A percentile compares a stretch with the other conserved stretches of the same genome.
These are phyloP conservation scores for Bufo bufo DNA, from an alignment of 2,113 vertebrate species.

Conservation along the genomic window DNA sequence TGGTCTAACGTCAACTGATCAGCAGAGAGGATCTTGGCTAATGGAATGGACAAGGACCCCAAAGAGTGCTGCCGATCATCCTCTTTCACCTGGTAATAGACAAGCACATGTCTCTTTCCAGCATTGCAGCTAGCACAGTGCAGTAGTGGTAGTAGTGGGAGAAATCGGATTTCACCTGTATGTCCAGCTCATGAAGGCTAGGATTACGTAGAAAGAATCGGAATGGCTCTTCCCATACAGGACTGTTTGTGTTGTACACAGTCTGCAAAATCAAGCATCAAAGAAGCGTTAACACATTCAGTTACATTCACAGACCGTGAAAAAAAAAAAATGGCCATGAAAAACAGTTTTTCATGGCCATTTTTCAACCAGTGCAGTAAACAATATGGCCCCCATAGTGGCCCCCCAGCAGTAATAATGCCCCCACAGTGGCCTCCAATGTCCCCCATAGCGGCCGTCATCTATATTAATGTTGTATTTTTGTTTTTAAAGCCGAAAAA, in stretches of 20 bases:
- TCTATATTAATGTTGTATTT: too few species aligned
- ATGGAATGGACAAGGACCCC: conserved; percentile 79
- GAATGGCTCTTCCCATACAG: conserved; percentile 88
- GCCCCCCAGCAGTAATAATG: too few species aligned
- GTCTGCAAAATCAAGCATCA: conserved; percentile 66
- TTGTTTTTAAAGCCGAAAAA: too few species aligned
- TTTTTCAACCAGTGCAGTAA: too few species aligned
- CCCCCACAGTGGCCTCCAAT: too few species aligned
- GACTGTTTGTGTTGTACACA: conserved; percentile 74
- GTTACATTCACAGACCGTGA: too few species aligned
- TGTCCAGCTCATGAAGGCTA: conserved; percentile 79
- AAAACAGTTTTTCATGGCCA: too few species aligned
- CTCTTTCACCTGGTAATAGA: conserved; percentile 80
- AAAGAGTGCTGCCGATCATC: conserved; percentile 80
- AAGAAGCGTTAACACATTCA: not conserved
- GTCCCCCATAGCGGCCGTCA: too few species aligned
- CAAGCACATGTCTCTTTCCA: not conserved
- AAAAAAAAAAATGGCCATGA: too few species aligned
- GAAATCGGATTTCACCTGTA: conserved; percentile 74
- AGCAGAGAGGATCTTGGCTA: conserved; percentile 77
- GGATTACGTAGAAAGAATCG: conserved; percentile 91
- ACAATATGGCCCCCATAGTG: too few species aligned
- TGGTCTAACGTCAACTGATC: conserved; percentile 83
- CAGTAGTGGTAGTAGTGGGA: not conserved
- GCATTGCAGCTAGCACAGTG: not conserved